phyloP scores from a whole-genome alignment of 1,140 invertebrate species.

The Microplitis demolitor region DNA sequence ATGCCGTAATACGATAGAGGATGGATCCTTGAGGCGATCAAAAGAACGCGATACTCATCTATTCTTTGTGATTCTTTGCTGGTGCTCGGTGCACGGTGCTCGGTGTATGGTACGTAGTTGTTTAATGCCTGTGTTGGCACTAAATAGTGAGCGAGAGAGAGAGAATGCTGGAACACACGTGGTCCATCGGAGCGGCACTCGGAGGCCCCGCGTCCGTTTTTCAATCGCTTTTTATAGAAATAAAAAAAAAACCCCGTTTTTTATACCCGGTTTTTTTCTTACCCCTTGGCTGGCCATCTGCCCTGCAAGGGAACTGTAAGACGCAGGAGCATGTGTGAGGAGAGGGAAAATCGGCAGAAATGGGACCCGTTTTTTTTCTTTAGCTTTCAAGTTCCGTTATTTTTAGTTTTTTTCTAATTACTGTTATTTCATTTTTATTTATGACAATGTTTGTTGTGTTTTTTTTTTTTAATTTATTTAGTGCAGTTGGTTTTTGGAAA shows the following conservation, averaged over 20 bases:
- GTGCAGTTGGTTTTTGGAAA: too few species aligned
- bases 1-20: constrained; percentile 24
- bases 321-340: constrained; percentile 34
- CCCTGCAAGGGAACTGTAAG: constrained; percentile 55
- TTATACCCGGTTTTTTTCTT: constrained; percentile 50
- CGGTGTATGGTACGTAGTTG: too few species aligned
- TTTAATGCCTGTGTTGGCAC: neutral
- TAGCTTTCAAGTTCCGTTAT: neutral
- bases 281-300: constrained; percentile 62
- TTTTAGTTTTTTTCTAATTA: neutral
- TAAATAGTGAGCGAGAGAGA: neutral
- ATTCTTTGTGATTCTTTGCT: constrained; percentile 2
- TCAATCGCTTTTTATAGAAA: constrained; percentile 57
- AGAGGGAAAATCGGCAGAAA: too few species aligned
- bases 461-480: too few species aligned
- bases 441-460: too few species aligned
- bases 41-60: constrained; percentile 35
- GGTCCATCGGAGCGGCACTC: constrained; percentile 48
- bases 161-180: constrained; percentile 46
- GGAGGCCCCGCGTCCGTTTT: constrained; percentile 37
- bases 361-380: constrained; percentile 37
- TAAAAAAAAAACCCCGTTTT: constrained; percentile 36
- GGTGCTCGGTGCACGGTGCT: neutral
- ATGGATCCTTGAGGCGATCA: constrained; percentile 21
- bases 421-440: neutral